A percentile compares a stretch with the other conserved stretches of the same genome.
phyloP scores from a whole-genome alignment of 2,113 vertebrate genomes.

The Guaruba guarouba region DNA sequence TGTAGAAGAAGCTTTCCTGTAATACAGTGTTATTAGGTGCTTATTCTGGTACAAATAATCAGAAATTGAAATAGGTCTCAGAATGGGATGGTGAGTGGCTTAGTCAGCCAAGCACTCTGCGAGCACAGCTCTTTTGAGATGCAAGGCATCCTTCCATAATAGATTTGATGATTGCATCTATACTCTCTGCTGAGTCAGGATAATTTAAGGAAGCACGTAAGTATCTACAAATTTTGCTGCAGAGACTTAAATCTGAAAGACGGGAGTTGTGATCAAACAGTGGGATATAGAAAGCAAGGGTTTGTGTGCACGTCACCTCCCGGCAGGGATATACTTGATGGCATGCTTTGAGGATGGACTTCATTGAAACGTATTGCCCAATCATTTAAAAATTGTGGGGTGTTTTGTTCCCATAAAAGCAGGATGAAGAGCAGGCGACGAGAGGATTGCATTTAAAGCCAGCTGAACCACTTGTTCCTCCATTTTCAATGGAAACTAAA shows the following conservation, averaged over 20 bases:
- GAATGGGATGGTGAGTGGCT: neutral
- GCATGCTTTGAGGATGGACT: neutral
- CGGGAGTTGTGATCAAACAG: neutral
- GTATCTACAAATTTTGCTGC: neutral
- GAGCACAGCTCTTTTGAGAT: neutral
- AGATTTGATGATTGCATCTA: neutral
- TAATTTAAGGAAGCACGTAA: neutral
- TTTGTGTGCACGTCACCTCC: neutral
- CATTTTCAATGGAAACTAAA: neutral
- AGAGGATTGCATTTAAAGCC: neutral
- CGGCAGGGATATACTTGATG: fast-evolving
- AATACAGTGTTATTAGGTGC: neutral
- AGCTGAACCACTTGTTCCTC: neutral
- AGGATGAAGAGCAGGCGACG: neutral
- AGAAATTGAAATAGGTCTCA: neutral
- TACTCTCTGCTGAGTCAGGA: neutral
- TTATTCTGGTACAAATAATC: neutral
- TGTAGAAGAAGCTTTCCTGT: neutral
- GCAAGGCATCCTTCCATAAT: neutral
- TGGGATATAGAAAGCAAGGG: neutral
- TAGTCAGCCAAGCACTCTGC: neutral
- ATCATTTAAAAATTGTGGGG: neutral
- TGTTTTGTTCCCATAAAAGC: neutral
- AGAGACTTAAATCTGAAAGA: neutral
- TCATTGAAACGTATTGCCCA: neutral